These are phyloP conservation scores for Mechanitis messenoides DNA, from an alignment of 2,888 invertebrate genomes.

Conservation along the genomic window DNA sequence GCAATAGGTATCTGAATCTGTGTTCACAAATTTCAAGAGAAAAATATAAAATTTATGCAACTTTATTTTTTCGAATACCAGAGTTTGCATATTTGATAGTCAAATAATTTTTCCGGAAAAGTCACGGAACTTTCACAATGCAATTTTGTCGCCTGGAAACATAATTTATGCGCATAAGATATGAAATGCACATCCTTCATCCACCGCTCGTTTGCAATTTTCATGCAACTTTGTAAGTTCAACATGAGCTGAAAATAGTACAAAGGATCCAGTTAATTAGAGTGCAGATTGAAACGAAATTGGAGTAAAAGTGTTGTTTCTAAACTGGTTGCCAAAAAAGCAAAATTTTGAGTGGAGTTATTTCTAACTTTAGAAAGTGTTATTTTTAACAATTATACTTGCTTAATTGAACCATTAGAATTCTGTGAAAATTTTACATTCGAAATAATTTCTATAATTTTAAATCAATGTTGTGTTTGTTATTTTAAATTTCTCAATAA, in stretches of 20 bases:
- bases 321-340: not conserved
- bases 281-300: not conserved
- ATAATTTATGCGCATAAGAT: slow-evolving; percentile 19
- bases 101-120: not conserved
- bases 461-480: not conserved
- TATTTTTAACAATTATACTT: too few relatives aligned
- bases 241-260: slow-evolving; percentile 13
- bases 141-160: slow-evolving; percentile 3
- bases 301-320: not conserved
- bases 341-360: not conserved
- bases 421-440: not conserved
- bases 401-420: not conserved
- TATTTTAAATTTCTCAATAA: not conserved
- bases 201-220: slow-evolving; percentile 14
- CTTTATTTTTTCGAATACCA: not conserved
- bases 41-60: not conserved
- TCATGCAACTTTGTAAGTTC: slow-evolving; percentile 18
- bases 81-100: slow-evolving; percentile 1
- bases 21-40: not conserved
- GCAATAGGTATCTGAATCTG: too few relatives aligned
- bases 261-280: slow-evolving; percentile 1
- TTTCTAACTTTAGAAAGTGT: too few relatives aligned
- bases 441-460: not conserved
- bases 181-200: slow-evolving; percentile 16
- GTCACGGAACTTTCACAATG: slow-evolving; percentile 5